Base-by-base conservation (phyloP, 1,140 invertebrate genomes). In the Eriosoma lanigerum region DNA sequence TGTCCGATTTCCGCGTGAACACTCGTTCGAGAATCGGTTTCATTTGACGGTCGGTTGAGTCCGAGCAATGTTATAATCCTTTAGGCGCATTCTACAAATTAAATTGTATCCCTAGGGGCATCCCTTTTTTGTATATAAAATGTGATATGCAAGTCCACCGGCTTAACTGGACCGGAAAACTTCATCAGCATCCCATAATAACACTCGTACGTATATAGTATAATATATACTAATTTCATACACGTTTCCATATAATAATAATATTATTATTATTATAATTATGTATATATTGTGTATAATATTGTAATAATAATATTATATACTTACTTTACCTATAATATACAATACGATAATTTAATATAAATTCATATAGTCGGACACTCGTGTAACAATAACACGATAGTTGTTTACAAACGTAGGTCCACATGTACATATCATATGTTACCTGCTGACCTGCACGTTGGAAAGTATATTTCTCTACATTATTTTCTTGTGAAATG, bases 41-140 rank as follows among this genome's bases (percentile, higher is more conserved):
- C 56, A 78, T 78, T 58, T 78, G n/a, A 78, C 75, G 54, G 75
- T 60, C 54, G 56, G 75, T 78, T 78, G 75, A 60, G 54, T 46
- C 26, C 38, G 13, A 78, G 54, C 24, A 78, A 78, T 78, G 75
- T 78, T 78, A 78, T 76, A 76, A 76, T 76, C 72, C 52, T 76
- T 76, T 58, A 76, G 72, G 15, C 32, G 72, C 72, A 58, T 58
- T 44, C 29, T 56, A 58, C 52, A 76, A 76, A 76, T 76, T 76
- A 76, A 76, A 76, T 76, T 76, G 58, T 58, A 58, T 38, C 72
- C 52, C 72, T 17, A 5, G 29, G 44, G 52, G 19, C 52, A 44
- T 76, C 72, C 52, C 32, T 76, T 38, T 76, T 76, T 76, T 76
- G 10, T 58, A 24, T 58, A 58, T 21, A 76, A 76, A 44, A 76